Evolutionary conservation across 2,113 vertebrate genomes (phyloP).

Genomic region (Amphiprion ocellaris): DNA sequence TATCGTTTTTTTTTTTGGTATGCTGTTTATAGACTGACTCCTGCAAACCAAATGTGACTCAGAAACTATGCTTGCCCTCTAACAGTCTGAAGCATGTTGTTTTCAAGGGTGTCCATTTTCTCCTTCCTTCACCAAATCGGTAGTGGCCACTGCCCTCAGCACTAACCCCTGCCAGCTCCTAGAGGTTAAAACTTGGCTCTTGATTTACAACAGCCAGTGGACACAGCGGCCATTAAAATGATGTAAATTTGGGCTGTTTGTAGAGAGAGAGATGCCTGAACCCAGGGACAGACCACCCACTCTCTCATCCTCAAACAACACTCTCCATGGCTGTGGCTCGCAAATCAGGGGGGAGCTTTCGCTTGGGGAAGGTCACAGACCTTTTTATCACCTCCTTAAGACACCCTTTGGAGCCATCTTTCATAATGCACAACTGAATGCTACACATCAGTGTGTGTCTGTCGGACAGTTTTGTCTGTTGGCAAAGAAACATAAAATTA

Average conservation of each 20-base stretch:
- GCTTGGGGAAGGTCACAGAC: conserved; percentile 80
- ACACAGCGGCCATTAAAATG: conserved; percentile 78
- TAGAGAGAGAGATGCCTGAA: conserved; percentile 73
- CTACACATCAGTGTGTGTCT: conserved; percentile 1
- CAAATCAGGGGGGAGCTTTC: conserved; percentile 78
- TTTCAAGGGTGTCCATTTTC: conserved; percentile 65
- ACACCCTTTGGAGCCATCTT: conserved; percentile 71
- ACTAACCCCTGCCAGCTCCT: conserved; percentile 68
- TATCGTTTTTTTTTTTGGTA: no score
- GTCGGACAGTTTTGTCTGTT: conserved; percentile 25
- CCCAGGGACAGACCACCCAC: conserved; percentile 82
- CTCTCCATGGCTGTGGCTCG: conserved; percentile 65
- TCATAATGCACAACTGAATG: conserved; percentile 64
- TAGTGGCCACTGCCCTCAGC: conserved; percentile 58
- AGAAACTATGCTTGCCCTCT: conserved; percentile 20
- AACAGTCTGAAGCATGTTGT: conserved; percentile 19
- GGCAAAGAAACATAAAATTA: not conserved
- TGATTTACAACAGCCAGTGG: conserved; percentile 82
- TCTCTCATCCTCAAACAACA: conserved; percentile 68
- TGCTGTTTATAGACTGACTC: no score
- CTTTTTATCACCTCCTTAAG: conserved; percentile 83
- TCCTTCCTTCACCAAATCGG: conserved; percentile 47
- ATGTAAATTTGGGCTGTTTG: conserved; percentile 81
- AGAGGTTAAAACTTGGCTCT: conserved; percentile 69
- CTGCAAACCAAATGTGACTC: conserved; percentile 29